These are phyloP conservation scores for Trididemnum clinides DNA, from an alignment of 23 tunicate species.

Conservation along the genomic window DNA sequence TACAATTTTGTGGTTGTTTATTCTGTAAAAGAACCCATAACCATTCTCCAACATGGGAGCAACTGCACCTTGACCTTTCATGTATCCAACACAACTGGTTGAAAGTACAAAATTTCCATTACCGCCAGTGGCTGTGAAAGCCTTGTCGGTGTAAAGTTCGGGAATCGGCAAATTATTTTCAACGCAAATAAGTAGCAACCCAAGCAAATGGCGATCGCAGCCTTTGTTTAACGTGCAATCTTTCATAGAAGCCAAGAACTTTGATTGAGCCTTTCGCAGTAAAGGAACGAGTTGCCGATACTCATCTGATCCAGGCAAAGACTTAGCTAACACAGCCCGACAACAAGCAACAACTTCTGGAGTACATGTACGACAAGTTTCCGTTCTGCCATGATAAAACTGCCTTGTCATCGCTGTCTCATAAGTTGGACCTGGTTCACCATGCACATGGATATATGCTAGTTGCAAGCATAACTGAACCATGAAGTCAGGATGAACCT, in stretches of 20 bases:
- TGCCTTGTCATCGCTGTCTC: slow-evolving; percentile 93
- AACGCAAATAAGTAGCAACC: slow-evolving; percentile 47
- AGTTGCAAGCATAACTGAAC: slow-evolving; percentile 79
- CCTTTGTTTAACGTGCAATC: slow-evolving; percentile 68
- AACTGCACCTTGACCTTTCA: slow-evolving; percentile 75
- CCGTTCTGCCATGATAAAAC: slow-evolving; percentile 92
- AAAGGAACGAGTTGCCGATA: slow-evolving; percentile 8
- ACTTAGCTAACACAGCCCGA: slow-evolving; percentile 29
- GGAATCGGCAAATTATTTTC: slow-evolving; percentile 65
- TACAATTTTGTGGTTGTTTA: slow-evolving; percentile 59
- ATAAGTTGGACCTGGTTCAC: slow-evolving; percentile 91
- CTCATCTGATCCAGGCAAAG: slow-evolving; percentile 3
- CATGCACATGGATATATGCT: slow-evolving; percentile 79
- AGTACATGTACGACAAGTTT: slow-evolving; percentile 89
- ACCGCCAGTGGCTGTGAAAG: slow-evolving; percentile 73
- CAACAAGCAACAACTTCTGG: slow-evolving; percentile 84
- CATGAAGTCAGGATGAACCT: slow-evolving; percentile 78
- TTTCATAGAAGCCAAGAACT: slow-evolving; percentile 69
- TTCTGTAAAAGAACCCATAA: slow-evolving; percentile 89
- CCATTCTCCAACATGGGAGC: slow-evolving; percentile 92
- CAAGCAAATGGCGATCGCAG: slow-evolving; percentile 93
- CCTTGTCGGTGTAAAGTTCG: slow-evolving; percentile 75
- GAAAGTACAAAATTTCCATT: slow-evolving; percentile 89
- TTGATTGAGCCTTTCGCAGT: slow-evolving; percentile 57
- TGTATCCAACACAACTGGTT: slow-evolving; percentile 80